phyloP scores from a whole-genome alignment of 2,888 invertebrate species.

The Itoplectis maculator region DNA sequence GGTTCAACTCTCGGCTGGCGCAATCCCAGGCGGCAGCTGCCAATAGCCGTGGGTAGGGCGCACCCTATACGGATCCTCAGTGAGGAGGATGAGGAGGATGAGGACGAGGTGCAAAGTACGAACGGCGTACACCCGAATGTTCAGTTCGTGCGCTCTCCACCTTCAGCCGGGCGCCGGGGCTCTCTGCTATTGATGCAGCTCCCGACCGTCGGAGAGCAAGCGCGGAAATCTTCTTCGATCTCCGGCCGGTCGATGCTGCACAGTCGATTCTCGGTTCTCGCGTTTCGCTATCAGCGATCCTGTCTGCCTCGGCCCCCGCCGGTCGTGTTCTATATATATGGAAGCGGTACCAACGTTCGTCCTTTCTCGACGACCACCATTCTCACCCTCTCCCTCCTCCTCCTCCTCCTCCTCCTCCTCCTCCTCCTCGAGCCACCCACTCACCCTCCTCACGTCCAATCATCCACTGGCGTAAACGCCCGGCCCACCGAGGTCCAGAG shows the following conservation, averaged over 20 bases:
- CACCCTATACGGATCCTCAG: background rate
- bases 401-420: background rate
- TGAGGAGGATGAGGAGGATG: background rate
- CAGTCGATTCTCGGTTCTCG: constrained; percentile 23
- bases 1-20: constrained; percentile 20
- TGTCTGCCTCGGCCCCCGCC: constrained; percentile 25
- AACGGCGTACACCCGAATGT: constrained; percentile 27
- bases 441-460: constrained; percentile 10
- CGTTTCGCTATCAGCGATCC: constrained; percentile 43
- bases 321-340: constrained; percentile 21
- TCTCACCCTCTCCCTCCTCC: background rate
- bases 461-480: constrained; percentile 5
- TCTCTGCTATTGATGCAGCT: constrained; percentile 4
- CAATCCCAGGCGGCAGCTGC: constrained; percentile 11
- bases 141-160: constrained; percentile 10
- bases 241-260: background rate
- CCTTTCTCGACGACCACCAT: background rate
- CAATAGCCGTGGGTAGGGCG: background rate
- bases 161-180: background rate
- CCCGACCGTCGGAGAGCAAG: constrained; percentile 5
- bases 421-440: too few relatives aligned
- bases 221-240: constrained; percentile 35
- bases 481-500: constrained; percentile 55
- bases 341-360: constrained; percentile 19
- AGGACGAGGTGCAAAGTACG: constrained; percentile 17